Base-by-base conservation (phyloP, 2,797 vertebrate species). In the Poeciliopsis infans region DNA sequence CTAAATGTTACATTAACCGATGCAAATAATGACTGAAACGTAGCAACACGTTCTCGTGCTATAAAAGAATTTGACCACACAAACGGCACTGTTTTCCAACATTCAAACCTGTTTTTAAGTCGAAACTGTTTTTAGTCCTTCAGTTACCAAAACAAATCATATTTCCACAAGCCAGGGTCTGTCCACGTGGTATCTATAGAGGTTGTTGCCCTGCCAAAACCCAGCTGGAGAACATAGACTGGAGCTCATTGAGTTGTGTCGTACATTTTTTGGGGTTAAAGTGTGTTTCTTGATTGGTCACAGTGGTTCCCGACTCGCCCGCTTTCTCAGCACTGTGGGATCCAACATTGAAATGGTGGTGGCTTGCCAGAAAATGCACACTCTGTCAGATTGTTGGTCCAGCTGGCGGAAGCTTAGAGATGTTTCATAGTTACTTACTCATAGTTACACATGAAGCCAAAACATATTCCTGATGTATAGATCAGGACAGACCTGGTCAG, bases 241-340 rank as follows among this genome's bases (percentile, higher is more conserved):
- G 46, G 87, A 92, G 80, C 85, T 86, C 75, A 41, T 77, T 87
- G 88, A 90, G 91, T 81, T 20, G 71, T 59, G 88, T 91, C 94
- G 92, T 93, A 94, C 86, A 91, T 86, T 91, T 85, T 12, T 33
- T 0, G 13, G 75, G 90, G 84, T 80, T 89, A 85, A 85, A 91
- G 93, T 87, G 89, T 85, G 78, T 83, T 94, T 93, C 41, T 89
- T 95, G 93, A 95, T 95, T 94, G 92, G 93, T 89, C 95, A 91
- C 93, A 94, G 90, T 87, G 91, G 87, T 92, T 93, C 88, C 89
- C 91, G 88, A 88, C 92, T 85, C 83, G 12, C 78, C 79, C 84
- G 82, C 76, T 89, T 93, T 86, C 81, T 92, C 86, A 85, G 87
- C 83, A 87, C 84, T 90, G 82, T 88, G 92, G 91, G 92, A 94